Evolutionary conservation across 2,797 vertebrate genomes (phyloP).

Genomic region (Acanthurus leucopareius): DNA sequence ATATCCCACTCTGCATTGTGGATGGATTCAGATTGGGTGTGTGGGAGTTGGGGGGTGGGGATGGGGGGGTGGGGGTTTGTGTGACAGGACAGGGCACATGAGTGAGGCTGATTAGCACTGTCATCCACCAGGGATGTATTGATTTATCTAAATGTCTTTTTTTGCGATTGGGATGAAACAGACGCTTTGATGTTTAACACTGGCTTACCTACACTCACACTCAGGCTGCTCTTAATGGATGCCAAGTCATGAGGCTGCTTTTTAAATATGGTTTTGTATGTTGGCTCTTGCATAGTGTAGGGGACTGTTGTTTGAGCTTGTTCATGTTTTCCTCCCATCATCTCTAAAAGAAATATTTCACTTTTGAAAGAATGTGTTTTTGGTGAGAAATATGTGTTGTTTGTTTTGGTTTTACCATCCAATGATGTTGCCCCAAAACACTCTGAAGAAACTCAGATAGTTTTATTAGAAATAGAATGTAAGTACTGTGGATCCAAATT

Average conservation of each 20-base stretch:
- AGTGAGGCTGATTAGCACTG: conserved; percentile 60
- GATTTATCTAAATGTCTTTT: conserved; percentile 62
- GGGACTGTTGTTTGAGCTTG: conserved; percentile 40
- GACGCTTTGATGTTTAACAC: conserved; percentile 42
- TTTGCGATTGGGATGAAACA: conserved; percentile 57
- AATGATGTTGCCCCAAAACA: conserved; percentile 7
- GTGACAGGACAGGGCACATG: conserved; percentile 48
- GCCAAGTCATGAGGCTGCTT: conserved; percentile 5
- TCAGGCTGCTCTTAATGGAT: conserved; percentile 13
- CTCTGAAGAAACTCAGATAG: conserved; percentile 14
- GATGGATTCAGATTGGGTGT: conserved; percentile 49
- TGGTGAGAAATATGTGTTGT: conserved; percentile 15
- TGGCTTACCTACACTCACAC: conserved; percentile 4
- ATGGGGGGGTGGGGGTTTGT: neutral
- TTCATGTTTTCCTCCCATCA: conserved; percentile 29
- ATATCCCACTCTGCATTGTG: conserved; percentile 75
- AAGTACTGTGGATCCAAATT: conserved; percentile 17
- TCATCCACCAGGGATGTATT: conserved; percentile 39
- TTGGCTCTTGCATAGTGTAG: neutral
- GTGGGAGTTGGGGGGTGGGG: neutral
- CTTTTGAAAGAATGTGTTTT: neutral
- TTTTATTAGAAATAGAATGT: conserved; percentile 21
- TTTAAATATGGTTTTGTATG: conserved; percentile 12
- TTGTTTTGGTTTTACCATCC: conserved; percentile 37
- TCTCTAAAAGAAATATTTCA: conserved; percentile 51